Evolutionary conservation across 2,888 invertebrate species (phyloP).

Genomic region (Archaeoteleia sp.): DNA sequence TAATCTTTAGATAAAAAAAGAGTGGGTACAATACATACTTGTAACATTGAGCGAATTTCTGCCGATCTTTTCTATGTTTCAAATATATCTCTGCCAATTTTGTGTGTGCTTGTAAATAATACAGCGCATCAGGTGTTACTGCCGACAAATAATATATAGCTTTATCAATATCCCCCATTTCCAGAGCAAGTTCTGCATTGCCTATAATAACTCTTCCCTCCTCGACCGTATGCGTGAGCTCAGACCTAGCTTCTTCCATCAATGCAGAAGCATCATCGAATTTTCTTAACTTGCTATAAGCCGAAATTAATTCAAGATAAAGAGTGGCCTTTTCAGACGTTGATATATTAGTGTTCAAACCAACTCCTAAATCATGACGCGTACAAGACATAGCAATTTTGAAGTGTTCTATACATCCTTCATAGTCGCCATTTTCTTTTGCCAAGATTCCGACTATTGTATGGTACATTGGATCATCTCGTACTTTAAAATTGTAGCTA

Average conservation of each 20-base stretch:
- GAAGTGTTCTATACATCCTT: slow-evolving; percentile 85
- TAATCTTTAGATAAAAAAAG: too few species aligned
- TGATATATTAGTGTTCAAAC: slow-evolving; percentile 59
- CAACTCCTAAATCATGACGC: slow-evolving; percentile 68
- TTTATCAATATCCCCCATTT: slow-evolving; percentile 86
- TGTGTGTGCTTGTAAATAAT: slow-evolving; percentile 87
- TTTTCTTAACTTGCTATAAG: slow-evolving; percentile 82
- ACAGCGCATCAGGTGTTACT: slow-evolving; percentile 87
- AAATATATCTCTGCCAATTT: slow-evolving; percentile 93
- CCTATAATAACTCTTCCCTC: slow-evolving; percentile 90
- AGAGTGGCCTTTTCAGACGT: slow-evolving; percentile 87
- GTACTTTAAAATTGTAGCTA: slow-evolving; percentile 93
- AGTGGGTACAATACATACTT: slow-evolving; percentile 59
- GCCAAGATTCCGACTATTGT: slow-evolving; percentile 89
- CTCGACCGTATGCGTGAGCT: slow-evolving; percentile 86
- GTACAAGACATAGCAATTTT: slow-evolving; percentile 83
- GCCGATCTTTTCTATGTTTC: slow-evolving; percentile 88
- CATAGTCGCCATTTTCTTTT: slow-evolving; percentile 83
- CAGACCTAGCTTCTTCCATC: slow-evolving; percentile 85
- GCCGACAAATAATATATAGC: slow-evolving; percentile 87
- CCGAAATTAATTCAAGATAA: slow-evolving; percentile 90
- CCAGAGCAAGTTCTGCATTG: slow-evolving; percentile 88
- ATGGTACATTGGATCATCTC: slow-evolving; percentile 94
- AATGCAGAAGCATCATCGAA: slow-evolving; percentile 87
- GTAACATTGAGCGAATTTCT: slow-evolving; percentile 91